Base-by-base conservation (phyloP, 2,797 vertebrate genomes). In the Corythornis leucogaster region DNA sequence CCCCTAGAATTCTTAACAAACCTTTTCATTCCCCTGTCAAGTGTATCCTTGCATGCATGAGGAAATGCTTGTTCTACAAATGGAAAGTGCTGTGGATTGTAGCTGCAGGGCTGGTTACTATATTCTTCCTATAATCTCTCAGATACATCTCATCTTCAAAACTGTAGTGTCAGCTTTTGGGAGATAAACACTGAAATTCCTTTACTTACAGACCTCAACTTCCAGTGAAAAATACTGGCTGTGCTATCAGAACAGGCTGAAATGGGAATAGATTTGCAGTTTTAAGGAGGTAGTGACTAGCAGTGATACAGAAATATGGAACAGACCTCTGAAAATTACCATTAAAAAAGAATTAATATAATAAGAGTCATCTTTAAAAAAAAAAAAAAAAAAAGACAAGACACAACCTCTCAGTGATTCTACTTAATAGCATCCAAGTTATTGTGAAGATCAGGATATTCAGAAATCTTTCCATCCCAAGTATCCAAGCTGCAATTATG, bases 91-190 rank as follows among this genome's bases (percentile, higher is more conserved):
- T 75, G n/a, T 50, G 50, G 61, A 63, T 43, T n/a, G 57, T 83
- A 93, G 85, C 77, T 91, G 30, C 46, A 80, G 62, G 82, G 43
- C 15, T 78, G 24, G 69, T 85, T 95, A 75, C 74, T 75, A 20
- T 55, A 62, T 62, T 73, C 43, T 71, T 80, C 30, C 35, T 87
- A 54, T 93, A 80, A 87, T 76, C 66, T 91, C 66, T 83, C 54
- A 30, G 48, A 61, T 51, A 75, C 79, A 80, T 7, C 4, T 26
- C 69, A 43, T 71, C 69, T 58, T 91, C 73, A 83, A 71, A 95
- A 94, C 15, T 73, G 66, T 58, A 79, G 55, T 24, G 51, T 93
- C 93, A 95, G 87, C 66, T 58, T 80, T 89, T 48, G 26, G 77
- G 58, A 87, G 30, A 89, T 69, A 91, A 78, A 75, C 40, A 78